phyloP scores from a whole-genome alignment of 2,113 vertebrate species.

The Polypterus bichir region DNA sequence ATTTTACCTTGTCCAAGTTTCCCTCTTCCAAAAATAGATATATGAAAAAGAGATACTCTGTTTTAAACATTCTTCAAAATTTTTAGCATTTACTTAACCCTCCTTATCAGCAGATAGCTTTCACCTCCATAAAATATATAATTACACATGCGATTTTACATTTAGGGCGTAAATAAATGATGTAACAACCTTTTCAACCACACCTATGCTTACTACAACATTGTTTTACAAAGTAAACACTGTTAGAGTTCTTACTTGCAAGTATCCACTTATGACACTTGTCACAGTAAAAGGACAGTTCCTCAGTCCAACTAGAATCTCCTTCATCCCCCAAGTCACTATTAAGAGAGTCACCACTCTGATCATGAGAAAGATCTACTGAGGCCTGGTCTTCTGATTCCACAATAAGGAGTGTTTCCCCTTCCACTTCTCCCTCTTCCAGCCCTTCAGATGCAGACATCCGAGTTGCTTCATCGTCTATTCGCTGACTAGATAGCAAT shows the following conservation, averaged over 20 bases:
- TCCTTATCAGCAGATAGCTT: too few relatives aligned
- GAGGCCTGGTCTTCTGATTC: constrained; percentile 92
- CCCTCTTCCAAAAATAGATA: too few relatives aligned
- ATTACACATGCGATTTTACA: too few relatives aligned
- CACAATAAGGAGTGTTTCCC: constrained; percentile 85
- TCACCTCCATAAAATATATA: too few relatives aligned
- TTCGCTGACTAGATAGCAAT: constrained; percentile 40
- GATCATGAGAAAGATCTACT: constrained; percentile 87
- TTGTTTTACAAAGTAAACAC: too few relatives aligned
- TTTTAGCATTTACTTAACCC: too few relatives aligned
- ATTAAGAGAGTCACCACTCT: constrained; percentile 89
- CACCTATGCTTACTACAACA: too few relatives aligned
- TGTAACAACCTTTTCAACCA: too few relatives aligned
- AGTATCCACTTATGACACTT: constrained; percentile 95
- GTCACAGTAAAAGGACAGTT: constrained; percentile 88
- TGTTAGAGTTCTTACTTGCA: constrained; percentile 56
- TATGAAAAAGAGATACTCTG: too few relatives aligned
- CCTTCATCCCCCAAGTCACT: constrained; percentile 75
- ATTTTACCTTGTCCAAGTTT: too few relatives aligned
- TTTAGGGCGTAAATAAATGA: too few relatives aligned
- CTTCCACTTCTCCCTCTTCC: constrained; percentile 94
- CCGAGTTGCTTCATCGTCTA: constrained; percentile 71
- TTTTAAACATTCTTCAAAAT: too few relatives aligned
- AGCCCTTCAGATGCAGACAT: constrained; percentile 78
- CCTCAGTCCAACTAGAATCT: constrained; percentile 70